Percentiles rank a stretch among this genome's conserved stretches.
phyloP scores from a whole-genome alignment of 2,113 vertebrate species.

The Mystacornis crossleyi region DNA sequence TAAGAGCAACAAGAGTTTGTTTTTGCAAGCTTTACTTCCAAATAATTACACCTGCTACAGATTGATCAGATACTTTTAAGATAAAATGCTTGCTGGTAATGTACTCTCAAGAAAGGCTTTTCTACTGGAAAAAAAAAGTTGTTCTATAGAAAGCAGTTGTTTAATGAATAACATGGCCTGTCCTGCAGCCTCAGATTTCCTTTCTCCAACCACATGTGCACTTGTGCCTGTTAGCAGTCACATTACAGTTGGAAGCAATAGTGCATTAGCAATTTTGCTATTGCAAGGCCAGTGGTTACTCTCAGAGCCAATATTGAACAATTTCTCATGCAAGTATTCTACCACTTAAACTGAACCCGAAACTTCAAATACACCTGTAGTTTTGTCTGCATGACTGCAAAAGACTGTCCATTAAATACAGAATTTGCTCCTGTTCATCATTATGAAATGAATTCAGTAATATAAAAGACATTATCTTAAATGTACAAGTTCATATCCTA shows the following conservation, averaged over 20 bases:
- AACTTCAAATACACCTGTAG: neutral
- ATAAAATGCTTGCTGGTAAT: neutral
- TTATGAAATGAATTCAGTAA: neutral
- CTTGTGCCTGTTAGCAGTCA: neutral
- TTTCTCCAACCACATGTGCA: neutral
- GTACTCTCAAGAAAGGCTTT: neutral
- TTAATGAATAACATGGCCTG: neutral
- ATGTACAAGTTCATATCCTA: neutral
- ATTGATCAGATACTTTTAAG: neutral
- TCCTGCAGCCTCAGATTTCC: neutral
- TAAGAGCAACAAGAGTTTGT: neutral
- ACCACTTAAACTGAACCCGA: neutral
- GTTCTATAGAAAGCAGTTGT: neutral
- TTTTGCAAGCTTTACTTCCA: constrained; percentile 58
- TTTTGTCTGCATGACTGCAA: neutral
- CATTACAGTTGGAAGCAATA: neutral
- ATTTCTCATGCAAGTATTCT: neutral
- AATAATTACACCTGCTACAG: constrained; percentile 36
- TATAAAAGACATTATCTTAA: neutral
- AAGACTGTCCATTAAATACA: neutral
- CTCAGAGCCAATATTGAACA: neutral
- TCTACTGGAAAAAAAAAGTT: neutral
- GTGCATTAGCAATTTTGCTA: neutral
- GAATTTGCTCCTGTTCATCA: neutral
- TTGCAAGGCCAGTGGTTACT: neutral